Base-by-base conservation (phyloP, 2,113 vertebrate species). In the Erythrocercus mccallii region DNA sequence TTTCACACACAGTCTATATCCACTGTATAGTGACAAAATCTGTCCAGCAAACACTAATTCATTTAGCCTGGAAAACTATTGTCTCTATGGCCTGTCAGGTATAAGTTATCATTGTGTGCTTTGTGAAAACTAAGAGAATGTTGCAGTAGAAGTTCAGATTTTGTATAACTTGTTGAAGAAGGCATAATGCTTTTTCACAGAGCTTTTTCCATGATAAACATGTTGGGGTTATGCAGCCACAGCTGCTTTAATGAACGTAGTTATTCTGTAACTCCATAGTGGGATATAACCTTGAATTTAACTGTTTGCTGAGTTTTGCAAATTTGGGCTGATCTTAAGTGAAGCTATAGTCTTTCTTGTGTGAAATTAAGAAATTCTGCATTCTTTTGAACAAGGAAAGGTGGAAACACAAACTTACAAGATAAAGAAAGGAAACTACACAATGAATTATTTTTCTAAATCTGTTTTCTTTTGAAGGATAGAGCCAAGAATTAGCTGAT, bases 21-120 rank as follows among this genome's bases (percentile, higher is more conserved):
- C 78, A 47, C 74, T 48, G 33, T 79, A 92, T 20, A 81, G 77
- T 53, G 73, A 42, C 94, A 92, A 95, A 97, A 95, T 88, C 86
- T 42, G 28, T 91, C 85, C 83, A 82, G 69, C 53, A 88, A 79
- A 77, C 76, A 88, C 80, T 47, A 91, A 91, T 65, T 92, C 50
- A n/a, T 64, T 89, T 83, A 74, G 68, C 58, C 86, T 83, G 23
- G 86, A 74, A 91, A 91, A 80, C 18, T 77, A 11, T 51, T 58
- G 21, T 73, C 21, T 70, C 12, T 77, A 0, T 23, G 42, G 66
- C 56, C 60, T 42, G 30, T 53, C 47, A 73, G 38, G 82, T 85
- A 66, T 50, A 56, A 37, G 38, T 79, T 73, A 16, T 27, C 42
- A 48, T 6, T 6, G 8, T 56, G 23, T 15, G 1, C 20, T 77